A percentile compares a stretch with the other conserved stretches of the same genome.
These are phyloP conservation scores for Elysia crispata DNA, from an alignment of 2,888 invertebrate species.

Conservation along the genomic window DNA sequence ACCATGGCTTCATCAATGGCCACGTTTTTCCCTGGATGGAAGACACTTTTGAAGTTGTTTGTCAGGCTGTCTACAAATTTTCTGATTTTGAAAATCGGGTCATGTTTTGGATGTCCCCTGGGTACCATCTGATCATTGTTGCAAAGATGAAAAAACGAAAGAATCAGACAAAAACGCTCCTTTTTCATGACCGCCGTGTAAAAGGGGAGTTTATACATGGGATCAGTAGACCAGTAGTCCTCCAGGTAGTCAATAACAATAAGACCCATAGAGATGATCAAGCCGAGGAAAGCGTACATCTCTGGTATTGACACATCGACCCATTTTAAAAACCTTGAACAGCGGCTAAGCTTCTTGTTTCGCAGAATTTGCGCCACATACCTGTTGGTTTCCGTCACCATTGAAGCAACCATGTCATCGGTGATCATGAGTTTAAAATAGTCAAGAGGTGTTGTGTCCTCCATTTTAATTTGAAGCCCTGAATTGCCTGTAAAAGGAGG, in stretches of 20 bases:
- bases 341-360: neutral
- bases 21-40: neutral
- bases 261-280: slow-evolving; percentile 22
- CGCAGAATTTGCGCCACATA: neutral
- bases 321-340: slow-evolving; percentile 15
- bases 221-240: slow-evolving; percentile 14
- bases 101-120: neutral
- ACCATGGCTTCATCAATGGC: slow-evolving; percentile 31
- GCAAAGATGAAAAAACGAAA: slow-evolving; percentile 3
- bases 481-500: too few relatives aligned
- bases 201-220: slow-evolving; percentile 1
- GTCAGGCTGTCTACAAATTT: neutral
- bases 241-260: neutral
- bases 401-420: neutral
- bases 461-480: too few relatives aligned
- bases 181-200: slow-evolving; percentile 17
- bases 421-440: neutral
- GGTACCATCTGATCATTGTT: neutral
- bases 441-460: too few relatives aligned
- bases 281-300: slow-evolving; percentile 5
- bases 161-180: slow-evolving; percentile 3
- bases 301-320: neutral
- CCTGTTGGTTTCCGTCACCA: neutral
- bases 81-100: slow-evolving; percentile 29
- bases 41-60: neutral